Base-by-base conservation (phyloP, 2,797 vertebrate genomes). In the Protosalanx chinensis region DNA sequence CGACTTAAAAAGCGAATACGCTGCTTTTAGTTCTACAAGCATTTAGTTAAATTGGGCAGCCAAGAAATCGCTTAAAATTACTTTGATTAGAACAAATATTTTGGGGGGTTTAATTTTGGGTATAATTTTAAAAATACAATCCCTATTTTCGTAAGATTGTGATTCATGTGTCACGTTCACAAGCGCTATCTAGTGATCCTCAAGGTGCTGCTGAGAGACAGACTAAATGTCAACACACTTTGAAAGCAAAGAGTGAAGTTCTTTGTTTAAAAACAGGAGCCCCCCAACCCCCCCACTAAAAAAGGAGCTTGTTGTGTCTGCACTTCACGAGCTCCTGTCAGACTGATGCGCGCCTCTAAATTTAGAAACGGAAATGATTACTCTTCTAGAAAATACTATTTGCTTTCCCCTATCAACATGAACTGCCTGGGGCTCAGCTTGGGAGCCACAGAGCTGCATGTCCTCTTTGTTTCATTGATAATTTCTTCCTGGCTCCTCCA, bases 401-500 rank as follows among this genome's bases (percentile, higher is more conserved):
- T 90, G 87, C 87, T 89, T 89, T 90, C 87, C 81, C 79, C 85
- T 87, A 91, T 91, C 91, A 85, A 88, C 82, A 82, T 84, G 78
- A 84, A 86, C 87, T 87, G 84, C 90, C 87, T 80, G 83, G 78
- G 88, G 89, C 85, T 88, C 82, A 80, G 84, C 85, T 90, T 79
- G 82, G 80, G 86, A 88, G 87, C 87, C 84, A 90, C 84, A 77
- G 79, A 90, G 87, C 87, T 92, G 87, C 89, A 89, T 90, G 88
- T 90, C 90, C 85, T 86, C 87, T 92, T 91, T 92, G 91, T 92
- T 91, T 91, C 91, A 91, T 91, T 89, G 84, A 90, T 87, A 88
- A 87, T 89, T 91, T 90, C 89, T 84, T 86, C 78, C 82, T 85
- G 84, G 88, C 84, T 88, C 84, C 87, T 84, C 82, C 72, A 81